Base-by-base conservation (phyloP, 2,888 invertebrate genomes). In the Ochropleura leucogaster region DNA sequence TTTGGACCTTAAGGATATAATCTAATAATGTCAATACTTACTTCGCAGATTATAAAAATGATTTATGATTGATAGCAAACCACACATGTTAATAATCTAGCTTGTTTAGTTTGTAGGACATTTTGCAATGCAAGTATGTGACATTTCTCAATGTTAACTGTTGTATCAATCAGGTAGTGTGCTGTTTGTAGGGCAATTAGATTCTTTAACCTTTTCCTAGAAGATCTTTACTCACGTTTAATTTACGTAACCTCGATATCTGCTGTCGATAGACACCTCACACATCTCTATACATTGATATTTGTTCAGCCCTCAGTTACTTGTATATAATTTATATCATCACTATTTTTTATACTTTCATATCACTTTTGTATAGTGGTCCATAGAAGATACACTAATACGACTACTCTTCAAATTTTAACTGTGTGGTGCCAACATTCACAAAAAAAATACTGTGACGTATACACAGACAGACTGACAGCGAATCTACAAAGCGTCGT, bases 121-220 rank as follows among this genome's bases (percentile, higher is more conserved):
- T 55, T 60, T 76, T 55, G 57, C 59, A 80, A 80, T 67, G 60
- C 46, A 16, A 77, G 53, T 51, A 63, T 78, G 71, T 82, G 78
- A 67, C 60, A 71, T 70, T 72, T 72, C 63, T 63, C 72, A 83
- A 83, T 77, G 76, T 59, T 68, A 64, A 42, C 47, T 49, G 49
- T 79, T 68, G 40, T 75, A 70, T 78, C 47, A 59, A 68, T 69
- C 57, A 64, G 57, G 65, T 57, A 68, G 68, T 68, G 68, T 18
- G 30, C n/a, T n/a, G 18, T 57, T 74, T 72, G 47, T 82, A 67
- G 63, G 57, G 10, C 64, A 65, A 82, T 42, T 71, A 14, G 18
- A 55, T 71, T 62, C n/a, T 53, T 68, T 79, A 82, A 74, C 70
- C 65, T 79, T 69, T 69, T 53, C 40, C 42, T 64, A 65, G 65